Evolutionary conservation across 2,797 vertebrate species (phyloP).

Genomic region (Heterohyrax brucei): DNA sequence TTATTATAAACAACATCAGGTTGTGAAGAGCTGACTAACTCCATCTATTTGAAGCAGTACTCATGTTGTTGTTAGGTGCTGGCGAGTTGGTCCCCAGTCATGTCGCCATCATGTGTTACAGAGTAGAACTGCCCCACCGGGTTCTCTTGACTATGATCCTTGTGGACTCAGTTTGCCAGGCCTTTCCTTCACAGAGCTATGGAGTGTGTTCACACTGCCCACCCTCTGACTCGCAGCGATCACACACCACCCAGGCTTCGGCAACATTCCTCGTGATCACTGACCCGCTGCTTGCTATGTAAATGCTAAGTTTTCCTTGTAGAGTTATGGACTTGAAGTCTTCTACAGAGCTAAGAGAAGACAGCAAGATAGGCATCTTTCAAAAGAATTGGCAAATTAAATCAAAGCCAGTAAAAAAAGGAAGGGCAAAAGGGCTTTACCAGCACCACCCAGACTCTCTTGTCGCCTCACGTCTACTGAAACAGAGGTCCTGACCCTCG

Average conservation of each 20-base stretch:
- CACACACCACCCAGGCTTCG: neutral
- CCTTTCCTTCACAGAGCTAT: neutral
- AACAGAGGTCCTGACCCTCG: neutral
- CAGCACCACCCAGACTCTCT: neutral
- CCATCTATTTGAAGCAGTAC: neutral
- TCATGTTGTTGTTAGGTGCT: neutral
- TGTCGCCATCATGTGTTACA: neutral
- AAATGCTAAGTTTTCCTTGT: neutral
- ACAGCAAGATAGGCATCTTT: neutral
- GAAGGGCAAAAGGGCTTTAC: neutral
- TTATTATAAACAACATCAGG: neutral
- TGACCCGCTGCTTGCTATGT: neutral
- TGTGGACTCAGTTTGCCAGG: neutral
- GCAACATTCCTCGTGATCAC: fast-evolving
- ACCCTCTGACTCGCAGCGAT: too few species aligned
- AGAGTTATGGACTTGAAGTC: neutral
- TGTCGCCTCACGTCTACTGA: neutral
- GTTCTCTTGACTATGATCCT: neutral
- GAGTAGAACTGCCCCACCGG: neutral
- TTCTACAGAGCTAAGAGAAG: constrained; percentile 44
- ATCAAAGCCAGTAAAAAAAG: neutral
- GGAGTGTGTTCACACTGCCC: neutral
- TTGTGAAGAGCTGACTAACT: neutral
- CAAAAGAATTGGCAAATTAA: neutral
- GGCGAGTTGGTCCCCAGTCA: neutral